phyloP scores from a whole-genome alignment of 2,113 vertebrate species.

The Macquaria ambigua region DNA sequence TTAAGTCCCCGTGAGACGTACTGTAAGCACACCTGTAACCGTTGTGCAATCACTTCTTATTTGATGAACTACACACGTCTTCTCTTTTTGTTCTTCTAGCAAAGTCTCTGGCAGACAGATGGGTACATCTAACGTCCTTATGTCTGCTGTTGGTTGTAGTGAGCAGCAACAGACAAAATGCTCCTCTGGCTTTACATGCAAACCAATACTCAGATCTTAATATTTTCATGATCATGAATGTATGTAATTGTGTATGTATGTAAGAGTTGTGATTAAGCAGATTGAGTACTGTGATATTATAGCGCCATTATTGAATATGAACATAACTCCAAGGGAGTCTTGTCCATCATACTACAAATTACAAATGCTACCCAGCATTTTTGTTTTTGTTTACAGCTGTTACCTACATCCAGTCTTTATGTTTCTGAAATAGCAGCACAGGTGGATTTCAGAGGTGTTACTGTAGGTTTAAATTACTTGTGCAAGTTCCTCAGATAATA shows the following conservation, averaged over 20 bases:
- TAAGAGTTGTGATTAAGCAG: background rate
- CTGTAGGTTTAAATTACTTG: conserved; percentile 29
- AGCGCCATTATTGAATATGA: background rate
- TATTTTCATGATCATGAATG: background rate
- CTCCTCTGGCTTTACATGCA: background rate
- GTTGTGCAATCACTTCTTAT: background rate
- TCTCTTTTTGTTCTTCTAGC: background rate
- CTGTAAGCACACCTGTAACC: background rate
- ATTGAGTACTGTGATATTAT: conserved; percentile 3
- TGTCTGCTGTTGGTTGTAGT: conserved; percentile 17
- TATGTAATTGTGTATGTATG: background rate
- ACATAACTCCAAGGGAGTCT: background rate
- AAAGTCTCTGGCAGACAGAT: conserved; percentile 32
- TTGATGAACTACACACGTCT: background rate
- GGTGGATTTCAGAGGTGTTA: conserved; percentile 19
- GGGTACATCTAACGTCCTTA: conserved; percentile 18
- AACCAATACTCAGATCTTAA: background rate
- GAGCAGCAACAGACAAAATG: conserved; percentile 18
- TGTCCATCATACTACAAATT: background rate
- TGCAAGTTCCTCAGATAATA: conserved; percentile 20
- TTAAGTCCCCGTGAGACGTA: background rate
- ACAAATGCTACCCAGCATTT: background rate
- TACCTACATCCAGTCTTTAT: background rate
- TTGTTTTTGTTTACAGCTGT: background rate
- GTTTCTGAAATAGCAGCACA: background rate